Evolutionary conservation across 2,113 vertebrate species (phyloP).

Genomic region (Carassius carassius): DNA sequence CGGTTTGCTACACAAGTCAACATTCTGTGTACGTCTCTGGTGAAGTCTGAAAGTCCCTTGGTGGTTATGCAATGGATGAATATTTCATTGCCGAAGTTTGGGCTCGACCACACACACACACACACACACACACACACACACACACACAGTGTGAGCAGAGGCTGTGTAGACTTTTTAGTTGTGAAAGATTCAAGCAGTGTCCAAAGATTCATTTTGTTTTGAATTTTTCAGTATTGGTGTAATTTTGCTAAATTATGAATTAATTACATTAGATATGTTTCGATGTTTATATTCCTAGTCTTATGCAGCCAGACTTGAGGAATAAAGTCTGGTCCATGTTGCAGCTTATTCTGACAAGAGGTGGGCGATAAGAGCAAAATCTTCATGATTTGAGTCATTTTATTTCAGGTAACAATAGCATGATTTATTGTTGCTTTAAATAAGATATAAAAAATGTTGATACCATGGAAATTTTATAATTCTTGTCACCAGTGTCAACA

Average conservation of each 20-base stretch:
- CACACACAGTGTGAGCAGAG: constrained; percentile 26
- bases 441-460: no score
- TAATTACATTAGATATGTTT: neutral
- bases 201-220: neutral
- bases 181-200: constrained; percentile 2
- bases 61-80: constrained; percentile 52
- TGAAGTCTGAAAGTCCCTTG: constrained; percentile 34
- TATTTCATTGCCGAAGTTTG: constrained; percentile 56
- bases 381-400: no score
- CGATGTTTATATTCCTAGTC: neutral
- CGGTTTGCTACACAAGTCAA: constrained; percentile 36
- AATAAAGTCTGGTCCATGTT: neutral
- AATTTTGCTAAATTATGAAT: neutral
- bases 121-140: neutral
- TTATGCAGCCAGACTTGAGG: neutral
- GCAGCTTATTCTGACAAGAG: neutral
- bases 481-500: no score
- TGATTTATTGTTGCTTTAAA: no score
- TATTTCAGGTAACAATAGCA: no score
- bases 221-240: constrained; percentile 1
- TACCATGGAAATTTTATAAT: no score
- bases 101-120: constrained; percentile 17
- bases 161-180: neutral
- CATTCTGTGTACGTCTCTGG: constrained; percentile 17
- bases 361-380: no score